Conservation (phyloP, 1,140 invertebrate species). For the Euschistus heros region DNA sequence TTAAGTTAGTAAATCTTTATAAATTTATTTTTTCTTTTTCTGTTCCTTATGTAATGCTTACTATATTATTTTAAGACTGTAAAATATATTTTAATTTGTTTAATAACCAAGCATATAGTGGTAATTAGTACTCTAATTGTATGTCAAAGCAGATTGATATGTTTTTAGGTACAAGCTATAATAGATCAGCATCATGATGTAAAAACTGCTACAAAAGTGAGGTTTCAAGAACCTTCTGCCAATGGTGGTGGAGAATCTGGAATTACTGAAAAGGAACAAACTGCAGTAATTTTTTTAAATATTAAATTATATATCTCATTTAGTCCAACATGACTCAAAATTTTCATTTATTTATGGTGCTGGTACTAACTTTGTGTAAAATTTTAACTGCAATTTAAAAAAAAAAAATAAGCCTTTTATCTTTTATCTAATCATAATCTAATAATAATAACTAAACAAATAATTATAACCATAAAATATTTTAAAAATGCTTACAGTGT, state of each 20-base stretch:
- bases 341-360: too few species aligned
- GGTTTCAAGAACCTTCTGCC: slow-evolving; percentile 66
- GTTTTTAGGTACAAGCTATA: slow-evolving; percentile 72
- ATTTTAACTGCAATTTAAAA: too few species aligned
- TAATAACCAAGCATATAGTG: background rate
- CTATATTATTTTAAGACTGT: background rate
- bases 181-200: slow-evolving; percentile 75
- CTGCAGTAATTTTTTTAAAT: slow-evolving; percentile 22
- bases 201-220: slow-evolving; percentile 69
- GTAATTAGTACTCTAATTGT: background rate
- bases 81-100: background rate
- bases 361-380: too few species aligned
- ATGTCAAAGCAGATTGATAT: too few species aligned
- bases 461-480: too few species aligned
- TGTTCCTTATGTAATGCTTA: background rate
- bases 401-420: too few species aligned
- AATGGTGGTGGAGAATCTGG: slow-evolving; percentile 23
- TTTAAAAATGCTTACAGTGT: too few species aligned
- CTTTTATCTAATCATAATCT: too few species aligned
- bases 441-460: too few species aligned
- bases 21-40: background rate
- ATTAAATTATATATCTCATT: too few species aligned
- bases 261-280: slow-evolving; percentile 13
- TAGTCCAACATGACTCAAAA: too few species aligned
- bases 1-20: background rate